phyloP scores from a whole-genome alignment of 1,140 invertebrate genomes.

The Tetragnatha versicolor region DNA sequence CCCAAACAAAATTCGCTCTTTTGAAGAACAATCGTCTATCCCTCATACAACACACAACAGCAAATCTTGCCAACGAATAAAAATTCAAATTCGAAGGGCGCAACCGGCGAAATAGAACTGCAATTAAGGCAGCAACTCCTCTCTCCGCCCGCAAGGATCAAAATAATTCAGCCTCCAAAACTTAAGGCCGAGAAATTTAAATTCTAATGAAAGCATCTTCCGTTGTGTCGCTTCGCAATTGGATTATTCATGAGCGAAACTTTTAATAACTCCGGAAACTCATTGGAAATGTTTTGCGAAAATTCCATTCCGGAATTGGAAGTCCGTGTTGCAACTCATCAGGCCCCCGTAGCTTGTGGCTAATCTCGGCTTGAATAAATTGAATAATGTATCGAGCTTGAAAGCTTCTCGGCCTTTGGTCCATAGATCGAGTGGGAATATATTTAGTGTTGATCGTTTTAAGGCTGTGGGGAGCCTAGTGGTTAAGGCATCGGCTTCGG shows the following conservation, averaged over 20 bases:
- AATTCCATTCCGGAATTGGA: not conserved
- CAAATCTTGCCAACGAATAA: too few relatives aligned
- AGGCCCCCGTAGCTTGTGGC: not conserved
- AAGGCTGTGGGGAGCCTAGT: too few relatives aligned
- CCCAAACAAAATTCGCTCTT: too few relatives aligned
- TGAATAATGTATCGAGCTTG: slow-evolving; percentile 18
- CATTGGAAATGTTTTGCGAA: slow-evolving; percentile 8
- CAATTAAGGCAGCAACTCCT: too few relatives aligned
- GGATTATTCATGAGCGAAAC: slow-evolving; percentile 22
- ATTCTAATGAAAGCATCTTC: slow-evolving; percentile 26
- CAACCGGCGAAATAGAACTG: too few relatives aligned
- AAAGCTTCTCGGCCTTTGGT: too few relatives aligned
- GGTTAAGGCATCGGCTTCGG: too few relatives aligned
- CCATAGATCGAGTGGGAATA: too few relatives aligned
- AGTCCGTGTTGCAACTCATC: not conserved
- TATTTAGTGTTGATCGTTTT: too few relatives aligned
- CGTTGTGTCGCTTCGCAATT: not conserved
- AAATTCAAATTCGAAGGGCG: too few relatives aligned
- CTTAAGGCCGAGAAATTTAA: not conserved
- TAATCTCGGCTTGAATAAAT: not conserved
- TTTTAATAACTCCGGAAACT: slow-evolving; percentile 19
- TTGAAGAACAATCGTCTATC: too few relatives aligned
- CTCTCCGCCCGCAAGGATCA: not conserved
- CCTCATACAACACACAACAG: too few relatives aligned
- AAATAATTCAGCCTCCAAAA: slow-evolving; percentile 14